Evolutionary conservation across 1,140 invertebrate genomes (phyloP), one percentile per base, ranked within the genome.

Genomic region (Platorchestia sp.): DNA sequence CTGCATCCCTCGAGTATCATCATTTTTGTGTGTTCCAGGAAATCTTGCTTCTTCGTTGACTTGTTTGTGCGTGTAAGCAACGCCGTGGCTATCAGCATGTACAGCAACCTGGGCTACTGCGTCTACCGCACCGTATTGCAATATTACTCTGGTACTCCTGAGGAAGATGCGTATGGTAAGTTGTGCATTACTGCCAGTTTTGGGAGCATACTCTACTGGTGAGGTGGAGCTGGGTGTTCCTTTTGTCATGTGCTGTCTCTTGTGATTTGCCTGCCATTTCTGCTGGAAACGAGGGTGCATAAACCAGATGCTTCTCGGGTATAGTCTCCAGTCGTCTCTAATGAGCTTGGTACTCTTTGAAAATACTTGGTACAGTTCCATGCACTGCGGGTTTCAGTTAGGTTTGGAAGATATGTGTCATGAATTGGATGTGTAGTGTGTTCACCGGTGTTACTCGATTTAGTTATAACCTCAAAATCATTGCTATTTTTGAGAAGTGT

Each of bases 41-140:
- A 99, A 97, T 98, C 98, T 95, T 99, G 99, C 53, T 99, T 99
- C 97, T 99, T 99, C 97, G 99, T 99, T n/a, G 99, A 99, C 97
- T 97, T 99, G 36, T 99, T 99, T 98, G 99, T 99, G 16, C 98
- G 99, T 96, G 99, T 99, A 0, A 99, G 99, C 96, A 99, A 99
- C 97, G 98, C 98, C 97, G 99, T 99, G 45, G 99, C 99, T 1
- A 99, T 99, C 86, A 98, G 99, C 96, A 99, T 99, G 99, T 99
- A 99, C 97, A 98, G 98, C 96, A 98, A 98, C 97, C 97, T 99
- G 86, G 99, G 99, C n/a, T 99, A 99, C 97, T 99, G 99, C 96
- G 98, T 99, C 0, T 99, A 99, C 97, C 97, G 99, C 96, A 98
- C 98, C 89, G 99, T 99, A 95, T 97, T 99, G 95, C 99, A 99